Conservation (phyloP, 2,888 invertebrate genomes). For the Monochamus alternatus region DNA sequence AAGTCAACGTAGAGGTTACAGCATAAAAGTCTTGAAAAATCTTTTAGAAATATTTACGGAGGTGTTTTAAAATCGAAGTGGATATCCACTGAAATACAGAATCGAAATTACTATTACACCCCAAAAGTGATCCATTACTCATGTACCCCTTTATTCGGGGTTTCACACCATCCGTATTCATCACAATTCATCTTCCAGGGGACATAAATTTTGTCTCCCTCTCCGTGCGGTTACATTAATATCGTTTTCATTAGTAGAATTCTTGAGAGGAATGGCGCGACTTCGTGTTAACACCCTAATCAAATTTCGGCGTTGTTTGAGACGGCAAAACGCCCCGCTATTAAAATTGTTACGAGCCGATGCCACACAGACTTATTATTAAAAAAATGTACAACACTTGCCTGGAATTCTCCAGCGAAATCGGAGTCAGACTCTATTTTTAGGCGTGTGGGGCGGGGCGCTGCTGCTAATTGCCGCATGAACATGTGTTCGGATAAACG, state of each 20-base stretch:
- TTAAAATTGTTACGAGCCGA: conserved; percentile 21
- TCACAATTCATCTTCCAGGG: conserved; percentile 12
- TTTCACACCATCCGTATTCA: neutral
- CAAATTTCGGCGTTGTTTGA: conserved; percentile 19
- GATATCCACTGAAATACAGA: too few relatives aligned
- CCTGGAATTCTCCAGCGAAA: neutral
- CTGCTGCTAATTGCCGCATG: neutral
- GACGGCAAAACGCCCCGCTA: neutral
- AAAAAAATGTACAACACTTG: conserved; percentile 13
- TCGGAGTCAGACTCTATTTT: conserved; percentile 19
- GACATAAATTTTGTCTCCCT: neutral
- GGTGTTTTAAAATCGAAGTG: too few relatives aligned
- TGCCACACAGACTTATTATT: conserved; percentile 25
- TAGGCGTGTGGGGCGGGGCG: neutral
- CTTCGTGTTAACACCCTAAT: conserved; percentile 24
- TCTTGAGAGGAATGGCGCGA: neutral
- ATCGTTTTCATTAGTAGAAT: conserved; percentile 9
- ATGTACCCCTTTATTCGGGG: neutral
- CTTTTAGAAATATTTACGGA: too few relatives aligned
- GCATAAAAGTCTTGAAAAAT: too few relatives aligned
- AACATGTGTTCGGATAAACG: neutral
- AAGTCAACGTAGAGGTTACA: too few relatives aligned
- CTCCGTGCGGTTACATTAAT: conserved; percentile 15
- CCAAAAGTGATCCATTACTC: neutral
- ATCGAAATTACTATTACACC: neutral